These are phyloP conservation scores for Euphydryas editha DNA, from an alignment of 2,888 invertebrate genomes.

Conservation along the genomic window DNA sequence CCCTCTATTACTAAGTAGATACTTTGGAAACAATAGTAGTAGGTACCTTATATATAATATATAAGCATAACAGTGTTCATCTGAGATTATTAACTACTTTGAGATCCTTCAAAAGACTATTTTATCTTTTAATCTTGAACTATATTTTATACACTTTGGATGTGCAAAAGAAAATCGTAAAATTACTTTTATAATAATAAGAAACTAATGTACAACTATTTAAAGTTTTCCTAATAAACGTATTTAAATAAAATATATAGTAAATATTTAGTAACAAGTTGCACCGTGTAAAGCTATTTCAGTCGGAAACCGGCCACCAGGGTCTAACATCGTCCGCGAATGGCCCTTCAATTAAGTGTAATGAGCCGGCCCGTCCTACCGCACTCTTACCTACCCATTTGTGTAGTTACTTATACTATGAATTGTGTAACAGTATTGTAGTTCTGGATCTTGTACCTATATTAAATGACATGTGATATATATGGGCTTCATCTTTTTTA, in stretches of 20 bases:
- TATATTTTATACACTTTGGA: too few relatives aligned
- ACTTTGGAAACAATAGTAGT: too few relatives aligned
- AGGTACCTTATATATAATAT: too few relatives aligned
- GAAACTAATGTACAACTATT: neutral
- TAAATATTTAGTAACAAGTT: conserved; percentile 64
- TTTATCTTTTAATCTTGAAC: too few relatives aligned
- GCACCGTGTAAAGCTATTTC: conserved; percentile 66
- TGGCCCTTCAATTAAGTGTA: conserved; percentile 81
- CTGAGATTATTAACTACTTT: too few relatives aligned
- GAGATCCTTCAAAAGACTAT: too few relatives aligned
- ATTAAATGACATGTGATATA: neutral
- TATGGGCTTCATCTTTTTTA: neutral
- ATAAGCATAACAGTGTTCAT: too few relatives aligned
- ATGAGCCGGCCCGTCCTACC: conserved; percentile 65
- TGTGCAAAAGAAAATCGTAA: too few relatives aligned
- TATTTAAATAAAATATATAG: conserved; percentile 13
- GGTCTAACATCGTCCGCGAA: conserved; percentile 73
- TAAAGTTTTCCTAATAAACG: neutral
- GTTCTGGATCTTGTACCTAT: conserved; percentile 10
- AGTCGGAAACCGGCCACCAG: conserved; percentile 67
- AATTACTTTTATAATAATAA: neutral
- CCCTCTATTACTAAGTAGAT: too few relatives aligned
- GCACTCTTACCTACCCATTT: conserved; percentile 57
- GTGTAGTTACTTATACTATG: conserved; percentile 35
- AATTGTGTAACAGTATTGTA: conserved; percentile 18